Evolutionary conservation across 2,797 vertebrate species (phyloP).

Genomic region (Gymnothorax javanicus): DNA sequence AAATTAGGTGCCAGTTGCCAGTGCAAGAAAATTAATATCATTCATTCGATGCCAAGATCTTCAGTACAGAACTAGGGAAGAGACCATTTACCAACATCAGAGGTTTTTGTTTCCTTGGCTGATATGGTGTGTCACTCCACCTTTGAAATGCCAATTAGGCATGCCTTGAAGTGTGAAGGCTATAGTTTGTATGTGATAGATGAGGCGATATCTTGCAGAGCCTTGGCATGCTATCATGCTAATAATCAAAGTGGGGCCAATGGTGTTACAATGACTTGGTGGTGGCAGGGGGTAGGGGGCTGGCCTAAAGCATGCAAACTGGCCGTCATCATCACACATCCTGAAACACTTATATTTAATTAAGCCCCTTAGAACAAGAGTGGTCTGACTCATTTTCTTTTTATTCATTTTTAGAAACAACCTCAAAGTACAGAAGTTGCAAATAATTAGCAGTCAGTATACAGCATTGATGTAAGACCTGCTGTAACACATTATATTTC

Average conservation of each 20-base stretch:
- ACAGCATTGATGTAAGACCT: too few relatives aligned
- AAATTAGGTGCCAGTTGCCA: not conserved
- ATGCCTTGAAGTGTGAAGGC: slow-evolving; percentile 53
- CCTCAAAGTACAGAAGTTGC: too few relatives aligned
- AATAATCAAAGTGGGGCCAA: slow-evolving; percentile 70
- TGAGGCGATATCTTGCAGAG: slow-evolving; percentile 68
- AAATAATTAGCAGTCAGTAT: too few relatives aligned
- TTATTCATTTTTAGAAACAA: too few relatives aligned
- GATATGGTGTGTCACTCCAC: slow-evolving; percentile 46
- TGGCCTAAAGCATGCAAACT: slow-evolving; percentile 46
- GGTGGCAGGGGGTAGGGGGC: slow-evolving; percentile 62
- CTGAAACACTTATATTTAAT: slow-evolving; percentile 1
- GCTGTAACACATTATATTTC: too few relatives aligned
- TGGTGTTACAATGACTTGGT: slow-evolving; percentile 66
- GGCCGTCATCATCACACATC: not conserved
- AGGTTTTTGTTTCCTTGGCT: slow-evolving; percentile 57
- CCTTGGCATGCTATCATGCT: slow-evolving; percentile 62
- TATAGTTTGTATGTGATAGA: slow-evolving; percentile 66
- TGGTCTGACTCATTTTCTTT: too few relatives aligned
- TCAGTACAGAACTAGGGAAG: slow-evolving; percentile 49
- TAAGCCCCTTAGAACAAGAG: too few relatives aligned
- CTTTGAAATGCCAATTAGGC: slow-evolving; percentile 38
- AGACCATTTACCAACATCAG: slow-evolving; percentile 65
- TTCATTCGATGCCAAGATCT: not conserved
- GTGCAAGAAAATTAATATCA: not conserved